Conservation (phyloP, 1,140 invertebrate species). For the Drosophila repleta region DNA sequence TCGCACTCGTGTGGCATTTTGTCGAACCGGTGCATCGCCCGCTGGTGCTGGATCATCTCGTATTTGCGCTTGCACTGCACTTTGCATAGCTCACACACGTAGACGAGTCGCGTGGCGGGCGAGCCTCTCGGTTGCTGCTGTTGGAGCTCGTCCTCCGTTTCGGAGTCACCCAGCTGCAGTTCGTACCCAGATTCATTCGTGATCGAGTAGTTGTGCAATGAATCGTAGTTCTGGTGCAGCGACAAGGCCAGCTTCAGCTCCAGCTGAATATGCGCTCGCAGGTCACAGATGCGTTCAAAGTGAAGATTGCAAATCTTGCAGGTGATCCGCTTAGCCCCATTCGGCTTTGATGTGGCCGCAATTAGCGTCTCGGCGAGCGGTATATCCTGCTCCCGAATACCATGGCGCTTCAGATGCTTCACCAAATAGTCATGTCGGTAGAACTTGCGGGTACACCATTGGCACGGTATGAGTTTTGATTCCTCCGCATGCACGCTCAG, state of each 20-base stretch:
- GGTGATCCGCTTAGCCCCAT: slow-evolving; percentile 65
- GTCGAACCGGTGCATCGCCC: slow-evolving; percentile 72
- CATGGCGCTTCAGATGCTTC: slow-evolving; percentile 71
- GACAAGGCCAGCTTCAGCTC: slow-evolving; percentile 64
- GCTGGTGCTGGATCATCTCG: slow-evolving; percentile 78
- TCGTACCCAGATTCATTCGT: slow-evolving; percentile 75
- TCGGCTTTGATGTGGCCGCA: slow-evolving; percentile 61
- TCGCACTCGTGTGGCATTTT: slow-evolving; percentile 76
- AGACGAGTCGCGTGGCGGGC: slow-evolving; percentile 26
- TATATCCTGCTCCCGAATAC: slow-evolving; percentile 63
- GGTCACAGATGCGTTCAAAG: slow-evolving; percentile 59
- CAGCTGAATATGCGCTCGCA: slow-evolving; percentile 64
- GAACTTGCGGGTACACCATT: slow-evolving; percentile 85
- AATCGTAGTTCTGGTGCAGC: slow-evolving; percentile 58
- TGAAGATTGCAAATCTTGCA: slow-evolving; percentile 73
- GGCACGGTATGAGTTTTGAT: slow-evolving; percentile 83
- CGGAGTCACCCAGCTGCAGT: slow-evolving; percentile 71
- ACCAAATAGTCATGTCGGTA: slow-evolving; percentile 84
- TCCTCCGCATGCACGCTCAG: slow-evolving; percentile 84
- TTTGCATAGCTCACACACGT: slow-evolving; percentile 84
- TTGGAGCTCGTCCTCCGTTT: slow-evolving; percentile 75
- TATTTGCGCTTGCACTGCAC: slow-evolving; percentile 83
- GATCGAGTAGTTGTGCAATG: slow-evolving; percentile 71
- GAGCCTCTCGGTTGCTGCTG: slow-evolving; percentile 40
- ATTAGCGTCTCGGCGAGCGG: slow-evolving; percentile 71